These are phyloP conservation scores for Sicus ferrugineus DNA, from an alignment of 2,888 invertebrate species.

Conservation along the genomic window DNA sequence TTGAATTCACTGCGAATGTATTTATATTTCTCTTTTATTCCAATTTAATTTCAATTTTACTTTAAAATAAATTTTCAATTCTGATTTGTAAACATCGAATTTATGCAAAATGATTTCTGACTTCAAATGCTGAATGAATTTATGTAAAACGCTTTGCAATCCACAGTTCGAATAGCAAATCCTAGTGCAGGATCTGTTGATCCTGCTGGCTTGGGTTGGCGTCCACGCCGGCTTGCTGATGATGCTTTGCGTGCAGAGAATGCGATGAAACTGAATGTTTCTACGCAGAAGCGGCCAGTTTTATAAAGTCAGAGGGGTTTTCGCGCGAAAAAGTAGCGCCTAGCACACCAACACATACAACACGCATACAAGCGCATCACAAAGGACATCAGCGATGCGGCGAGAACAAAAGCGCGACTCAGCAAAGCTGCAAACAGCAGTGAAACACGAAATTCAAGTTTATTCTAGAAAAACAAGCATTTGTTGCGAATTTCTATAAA, in stretches of 20 bases:
- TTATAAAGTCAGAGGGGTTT: constrained; percentile 46
- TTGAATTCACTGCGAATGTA: too few species aligned
- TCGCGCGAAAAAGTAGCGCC: not conserved
- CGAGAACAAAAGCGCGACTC: constrained; percentile 4
- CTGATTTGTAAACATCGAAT: too few species aligned
- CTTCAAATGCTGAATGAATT: constrained; percentile 50
- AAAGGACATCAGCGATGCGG: not conserved
- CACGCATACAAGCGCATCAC: constrained; percentile 23
- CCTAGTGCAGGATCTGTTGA: constrained; percentile 32
- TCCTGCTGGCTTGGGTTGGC: constrained; percentile 40
- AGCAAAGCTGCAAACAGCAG: too few species aligned
- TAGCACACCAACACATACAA: not conserved
- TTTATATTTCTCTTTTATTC: too few species aligned
- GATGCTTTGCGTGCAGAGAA: constrained; percentile 55
- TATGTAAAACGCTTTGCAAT: constrained; percentile 28
- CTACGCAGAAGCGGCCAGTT: constrained; percentile 54
- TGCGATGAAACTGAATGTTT: constrained; percentile 62
- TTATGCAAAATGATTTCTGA: too few species aligned
- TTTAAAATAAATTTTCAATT: too few species aligned
- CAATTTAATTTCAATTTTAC: too few species aligned
- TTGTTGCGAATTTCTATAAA: constrained; percentile 35
- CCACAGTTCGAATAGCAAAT: constrained; percentile 3
- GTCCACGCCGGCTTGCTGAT: constrained; percentile 42
- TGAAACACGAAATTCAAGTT: constrained; percentile 55
- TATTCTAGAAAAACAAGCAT: constrained; percentile 52